Evolutionary conservation across 2,888 invertebrate species (phyloP), one percentile per base, ranked within the genome.

Genomic region (Hirtodrosophila duncani): DNA sequence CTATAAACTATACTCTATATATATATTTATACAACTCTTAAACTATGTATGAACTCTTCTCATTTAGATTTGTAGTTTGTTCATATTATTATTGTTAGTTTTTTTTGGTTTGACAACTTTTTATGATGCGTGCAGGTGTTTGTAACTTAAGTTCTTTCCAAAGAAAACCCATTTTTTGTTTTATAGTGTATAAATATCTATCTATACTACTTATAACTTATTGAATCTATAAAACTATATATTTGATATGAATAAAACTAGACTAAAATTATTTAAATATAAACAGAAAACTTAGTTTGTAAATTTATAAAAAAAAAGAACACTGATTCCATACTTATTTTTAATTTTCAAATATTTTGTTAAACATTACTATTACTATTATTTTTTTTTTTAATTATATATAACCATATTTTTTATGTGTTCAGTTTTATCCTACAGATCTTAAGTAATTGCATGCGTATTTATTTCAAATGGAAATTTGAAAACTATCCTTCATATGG

Each of bases 41-140:
- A 68, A 78, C 75, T 74, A 70, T 79, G 67, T 72, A 80, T 80
- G 56, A 68, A 51, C 43, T 45, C 51, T 63, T 59, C 41, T n/a
- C n/a, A n/a, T 55, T 58, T 75, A 78, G 67, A 78, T 59, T 61
- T 78, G 81, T 75, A 81, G 74, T 69, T 81, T 81, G 67, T 63
- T 60, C 37, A 55, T 18, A 31, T 11, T 7, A 11, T 13, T 30
- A 16, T 30, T n/a, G 13, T 14, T 30, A 30, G 26, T 42, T 26
- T 26, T 21, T 33, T 56, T 6, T 41, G 10, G 42, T 31, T 20
- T 37, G 26, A 26, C 20, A 23, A 16, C 14, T 30, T 13, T 56
- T n/a, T 10, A 30, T 26, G 8, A 31, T 49, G 20, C 16, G 61
- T 72, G 70, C 58, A 46, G 53, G 60, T 69, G 74, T 63, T 62